These are phyloP conservation scores for Mactra quadrangularis DNA, from an alignment of 1,140 invertebrate species.

Conservation along the genomic window DNA sequence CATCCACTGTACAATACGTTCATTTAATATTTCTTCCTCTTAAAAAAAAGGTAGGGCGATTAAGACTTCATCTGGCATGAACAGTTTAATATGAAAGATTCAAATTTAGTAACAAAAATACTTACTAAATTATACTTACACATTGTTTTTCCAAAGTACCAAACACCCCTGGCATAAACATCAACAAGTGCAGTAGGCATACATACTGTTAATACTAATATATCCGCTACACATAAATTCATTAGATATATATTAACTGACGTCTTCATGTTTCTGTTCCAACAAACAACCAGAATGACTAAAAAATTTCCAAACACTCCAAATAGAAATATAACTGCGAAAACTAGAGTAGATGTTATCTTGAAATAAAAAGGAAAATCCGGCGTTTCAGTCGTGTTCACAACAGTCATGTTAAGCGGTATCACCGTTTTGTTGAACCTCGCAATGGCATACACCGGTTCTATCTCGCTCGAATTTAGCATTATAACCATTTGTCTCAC, in stretches of 20 bases:
- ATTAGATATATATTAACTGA: conserved; percentile 48
- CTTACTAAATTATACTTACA: conserved; percentile 47
- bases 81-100: too few species aligned
- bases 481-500: too few species aligned
- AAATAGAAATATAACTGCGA: conserved; percentile 33
- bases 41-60: too few species aligned
- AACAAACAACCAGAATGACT: conserved; percentile 32
- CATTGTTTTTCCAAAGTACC: conserved; percentile 43
- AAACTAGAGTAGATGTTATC: conserved; percentile 26
- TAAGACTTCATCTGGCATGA: too few species aligned
- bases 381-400: too few species aligned
- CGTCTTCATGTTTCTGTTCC: conserved; percentile 37
- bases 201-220: conserved; percentile 32
- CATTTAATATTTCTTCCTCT: too few species aligned
- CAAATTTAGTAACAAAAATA: too few species aligned
- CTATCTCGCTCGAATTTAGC: too few species aligned
- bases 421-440: too few species aligned
- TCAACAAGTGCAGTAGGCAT: conserved; percentile 41
- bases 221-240: conserved; percentile 42
- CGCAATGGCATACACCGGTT: too few species aligned
- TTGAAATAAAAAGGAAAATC: not conserved
- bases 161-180: conserved; percentile 28
- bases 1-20: too few species aligned
- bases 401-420: too few species aligned
- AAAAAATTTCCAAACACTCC: conserved; percentile 38